phyloP scores from a whole-genome alignment of 2,797 vertebrate genomes.

The Phoxinus dragarum region DNA sequence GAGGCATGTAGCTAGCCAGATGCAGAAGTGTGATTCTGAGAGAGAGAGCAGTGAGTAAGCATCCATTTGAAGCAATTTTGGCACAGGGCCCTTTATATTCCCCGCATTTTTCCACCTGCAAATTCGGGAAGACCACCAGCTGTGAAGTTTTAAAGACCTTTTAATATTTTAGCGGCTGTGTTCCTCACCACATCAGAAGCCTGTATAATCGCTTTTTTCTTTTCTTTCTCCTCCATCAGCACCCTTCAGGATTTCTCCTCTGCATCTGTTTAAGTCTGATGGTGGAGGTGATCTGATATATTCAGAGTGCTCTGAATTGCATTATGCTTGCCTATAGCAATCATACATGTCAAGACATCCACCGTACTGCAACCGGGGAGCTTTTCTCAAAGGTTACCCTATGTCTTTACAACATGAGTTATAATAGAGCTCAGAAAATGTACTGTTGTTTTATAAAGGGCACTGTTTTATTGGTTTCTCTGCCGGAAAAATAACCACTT shows the following conservation, averaged over 20 bases:
- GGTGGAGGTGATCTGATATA: conserved; percentile 78
- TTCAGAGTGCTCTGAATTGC: conserved; percentile 78
- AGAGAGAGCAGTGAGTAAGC: conserved; percentile 22
- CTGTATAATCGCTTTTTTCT: conserved; percentile 61
- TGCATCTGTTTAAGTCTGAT: conserved; percentile 29
- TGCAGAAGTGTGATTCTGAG: conserved; percentile 37
- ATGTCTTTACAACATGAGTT: conserved; percentile 76
- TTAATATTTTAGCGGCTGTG: conserved; percentile 64
- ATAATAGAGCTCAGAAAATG: conserved; percentile 66
- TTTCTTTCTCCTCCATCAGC: conserved; percentile 49
- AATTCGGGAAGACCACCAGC: conserved; percentile 64
- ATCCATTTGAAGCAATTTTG: conserved; percentile 47
- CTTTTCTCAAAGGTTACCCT: conserved; percentile 72
- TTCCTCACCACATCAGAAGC: conserved; percentile 58
- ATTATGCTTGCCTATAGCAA: conserved; percentile 72
- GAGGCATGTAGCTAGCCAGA: conserved; percentile 50
- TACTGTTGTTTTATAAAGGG: conserved; percentile 35
- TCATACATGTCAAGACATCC: conserved; percentile 72
- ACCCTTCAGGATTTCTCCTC: conserved; percentile 24
- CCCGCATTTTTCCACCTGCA: conserved; percentile 54
- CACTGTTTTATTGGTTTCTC: conserved; percentile 28
- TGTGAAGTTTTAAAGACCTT: conserved; percentile 62
- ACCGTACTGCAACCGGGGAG: conserved; percentile 68
- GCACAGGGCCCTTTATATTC: conserved; percentile 51
- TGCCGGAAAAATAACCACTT: conserved; percentile 15